phyloP scores from a whole-genome alignment of 2,797 vertebrate species.

The Kryptolebias ocellatus region DNA sequence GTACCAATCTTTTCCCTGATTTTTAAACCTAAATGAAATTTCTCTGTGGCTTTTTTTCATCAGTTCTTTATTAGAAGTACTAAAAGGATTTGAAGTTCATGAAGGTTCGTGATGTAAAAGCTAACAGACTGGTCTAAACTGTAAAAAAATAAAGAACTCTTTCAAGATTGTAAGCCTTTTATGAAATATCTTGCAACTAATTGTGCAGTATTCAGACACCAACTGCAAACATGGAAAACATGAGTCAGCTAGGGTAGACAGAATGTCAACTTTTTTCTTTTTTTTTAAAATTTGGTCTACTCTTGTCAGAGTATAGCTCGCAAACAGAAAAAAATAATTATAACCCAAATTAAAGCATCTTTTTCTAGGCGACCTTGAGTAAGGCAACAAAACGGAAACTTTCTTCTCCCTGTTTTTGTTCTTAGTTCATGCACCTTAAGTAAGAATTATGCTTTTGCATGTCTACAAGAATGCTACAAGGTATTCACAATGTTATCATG shows the following conservation, averaged over 20 bases:
- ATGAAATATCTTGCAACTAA: constrained; percentile 68
- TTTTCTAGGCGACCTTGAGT: background rate
- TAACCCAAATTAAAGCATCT: background rate
- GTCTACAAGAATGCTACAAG: background rate
- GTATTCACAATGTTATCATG: background rate
- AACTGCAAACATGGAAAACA: constrained; percentile 10
- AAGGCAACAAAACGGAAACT: background rate
- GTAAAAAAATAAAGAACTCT: constrained; percentile 26
- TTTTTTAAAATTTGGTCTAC: background rate
- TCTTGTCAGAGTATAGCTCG: background rate
- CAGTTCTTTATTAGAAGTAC: constrained; percentile 22
- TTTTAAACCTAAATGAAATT: constrained; percentile 10
- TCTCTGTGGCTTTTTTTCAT: constrained; percentile 23
- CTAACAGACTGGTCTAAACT: constrained; percentile 45
- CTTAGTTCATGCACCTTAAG: background rate
- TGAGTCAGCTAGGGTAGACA: background rate
- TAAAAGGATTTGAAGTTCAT: constrained; percentile 18
- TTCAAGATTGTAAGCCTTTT: constrained; percentile 61
- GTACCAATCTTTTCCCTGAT: constrained; percentile 4
- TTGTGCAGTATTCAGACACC: constrained; percentile 63
- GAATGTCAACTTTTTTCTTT: background rate
- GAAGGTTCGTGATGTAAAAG: constrained; percentile 33
- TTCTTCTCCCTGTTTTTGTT: background rate
- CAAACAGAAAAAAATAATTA: background rate
- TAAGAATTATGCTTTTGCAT: background rate